Evolutionary conservation across 53 echinoderm and acorn worm species (phyloP), one percentile per base, ranked within the genome.

Genomic region (Henricia sp.): DNA sequence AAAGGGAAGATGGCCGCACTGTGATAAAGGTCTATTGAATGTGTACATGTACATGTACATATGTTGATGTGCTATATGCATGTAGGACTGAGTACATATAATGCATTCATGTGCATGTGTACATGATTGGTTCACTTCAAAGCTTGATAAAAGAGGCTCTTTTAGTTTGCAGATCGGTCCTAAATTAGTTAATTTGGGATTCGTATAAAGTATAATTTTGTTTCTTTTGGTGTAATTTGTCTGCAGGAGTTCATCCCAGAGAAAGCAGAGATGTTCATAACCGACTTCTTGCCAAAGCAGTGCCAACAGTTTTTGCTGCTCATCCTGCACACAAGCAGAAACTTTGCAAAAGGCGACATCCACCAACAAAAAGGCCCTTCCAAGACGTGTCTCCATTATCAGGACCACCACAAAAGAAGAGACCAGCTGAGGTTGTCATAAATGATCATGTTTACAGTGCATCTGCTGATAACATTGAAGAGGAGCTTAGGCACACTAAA

Each of bases 171-270:
- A n/a, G n/a, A n/a, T 10, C 8, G 8, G 14, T 14, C 14, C 8
- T 46, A 46, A 46, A 10, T 8, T 46, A 8, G 8, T 10, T 10
- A 46, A 14, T 14, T 8, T 14, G 8, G 48, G 8, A 46, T 10
- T 14, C 48, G n/a, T n/a, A n/a, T n/a, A n/a, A n/a, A n/a, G n/a
- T 44, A 13, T 9, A 9, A 13, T 9, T 44, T 44, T 44, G 6
- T 9, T 9, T 9, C 6, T 44, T 44, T 44, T 13, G 12, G 28
- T 25, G 32, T 25, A 24, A 46, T 12, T 34, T 52, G 19, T 72
- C 34, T 65, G 50, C 67, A 89, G 84, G 84, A 37, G 56, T 73
- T 2, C 83, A 84, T 74, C 89, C 84, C 51, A 83, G 75, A 84
- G 84, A 83, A 65, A 52, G 62, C 40, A 43, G 1, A 1, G 74